Percentiles rank a stretch among this genome's conserved stretches.
Evolutionary conservation across 2,888 invertebrate species (phyloP).

Genomic region (Glyphotaelius pellucidus): DNA sequence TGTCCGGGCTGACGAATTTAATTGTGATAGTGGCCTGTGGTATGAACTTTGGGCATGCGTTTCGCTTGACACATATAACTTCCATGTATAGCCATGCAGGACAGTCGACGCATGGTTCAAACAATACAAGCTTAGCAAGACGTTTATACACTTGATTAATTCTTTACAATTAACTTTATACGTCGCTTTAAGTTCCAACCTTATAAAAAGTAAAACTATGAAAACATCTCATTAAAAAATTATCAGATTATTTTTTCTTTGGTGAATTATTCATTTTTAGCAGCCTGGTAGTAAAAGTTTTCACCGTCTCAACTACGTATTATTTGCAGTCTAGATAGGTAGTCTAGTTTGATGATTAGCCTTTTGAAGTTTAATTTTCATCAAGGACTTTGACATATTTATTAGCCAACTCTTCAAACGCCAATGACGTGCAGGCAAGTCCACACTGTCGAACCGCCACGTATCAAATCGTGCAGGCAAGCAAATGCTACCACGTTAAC

Average conservation of each 20-base stretch:
- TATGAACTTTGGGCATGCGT: conserved; percentile 15
- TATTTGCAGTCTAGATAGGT: background rate
- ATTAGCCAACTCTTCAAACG: too few relatives aligned
- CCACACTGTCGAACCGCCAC: too few relatives aligned
- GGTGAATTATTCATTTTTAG: background rate
- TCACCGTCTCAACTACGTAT: background rate
- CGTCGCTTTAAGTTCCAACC: background rate
- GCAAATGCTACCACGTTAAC: too few relatives aligned
- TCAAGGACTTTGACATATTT: background rate
- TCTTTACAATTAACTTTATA: too few relatives aligned
- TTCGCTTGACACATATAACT: conserved; percentile 48
- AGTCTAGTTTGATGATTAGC: background rate
- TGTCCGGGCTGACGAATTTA: conserved; percentile 44
- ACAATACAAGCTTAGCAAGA: background rate
- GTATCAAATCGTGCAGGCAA: too few relatives aligned
- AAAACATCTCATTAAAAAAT: background rate
- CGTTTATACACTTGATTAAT: background rate
- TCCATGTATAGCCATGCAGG: background rate
- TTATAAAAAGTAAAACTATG: background rate
- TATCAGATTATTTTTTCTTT: background rate
- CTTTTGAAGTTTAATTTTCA: background rate
- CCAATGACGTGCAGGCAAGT: too few relatives aligned
- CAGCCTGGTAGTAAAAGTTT: background rate
- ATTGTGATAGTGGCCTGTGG: background rate
- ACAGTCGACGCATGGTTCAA: background rate